Evolutionary conservation across 1,140 invertebrate species (phyloP).

Genomic region (Drosophila mojavensis): DNA sequence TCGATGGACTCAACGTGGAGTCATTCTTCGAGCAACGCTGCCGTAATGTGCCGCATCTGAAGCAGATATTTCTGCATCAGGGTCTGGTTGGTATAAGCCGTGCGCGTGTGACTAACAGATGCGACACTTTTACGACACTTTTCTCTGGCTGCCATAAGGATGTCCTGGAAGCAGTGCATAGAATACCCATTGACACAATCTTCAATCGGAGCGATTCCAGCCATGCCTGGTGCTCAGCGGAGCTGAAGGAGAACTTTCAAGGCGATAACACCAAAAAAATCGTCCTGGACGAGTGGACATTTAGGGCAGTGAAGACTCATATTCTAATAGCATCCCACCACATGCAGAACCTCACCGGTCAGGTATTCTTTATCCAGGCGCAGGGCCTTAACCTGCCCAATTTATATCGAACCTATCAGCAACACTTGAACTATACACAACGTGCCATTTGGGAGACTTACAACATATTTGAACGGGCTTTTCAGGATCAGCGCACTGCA

Average conservation of each 20-base stretch:
- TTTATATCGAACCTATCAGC: slow-evolving; percentile 91
- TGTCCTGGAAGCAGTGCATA: slow-evolving; percentile 95
- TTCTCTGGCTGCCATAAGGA: slow-evolving; percentile 98
- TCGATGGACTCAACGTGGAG: slow-evolving; percentile 94
- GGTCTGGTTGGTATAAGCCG: slow-evolving; percentile 95
- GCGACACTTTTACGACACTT: slow-evolving; percentile 93
- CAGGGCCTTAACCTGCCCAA: slow-evolving; percentile 96
- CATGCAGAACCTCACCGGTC: slow-evolving; percentile 85
- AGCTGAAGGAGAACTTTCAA: slow-evolving; percentile 90
- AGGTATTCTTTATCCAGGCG: slow-evolving; percentile 96
- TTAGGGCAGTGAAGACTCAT: slow-evolving; percentile 90
- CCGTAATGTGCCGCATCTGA: slow-evolving; percentile 48
- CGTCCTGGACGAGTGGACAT: slow-evolving; percentile 94
- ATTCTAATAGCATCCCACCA: slow-evolving; percentile 85
- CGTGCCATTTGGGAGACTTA: slow-evolving; percentile 89
- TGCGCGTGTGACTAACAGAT: slow-evolving; percentile 96
- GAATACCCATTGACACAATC: slow-evolving; percentile 97
- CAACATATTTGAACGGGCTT: slow-evolving; percentile 89
- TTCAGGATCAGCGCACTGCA: slow-evolving; percentile 91
- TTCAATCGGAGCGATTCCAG: slow-evolving; percentile 91
- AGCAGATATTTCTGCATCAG: slow-evolving; percentile 77
- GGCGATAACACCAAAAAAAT: slow-evolving; percentile 84
- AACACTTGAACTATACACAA: slow-evolving; percentile 93
- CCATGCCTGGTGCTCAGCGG: slow-evolving; percentile 95
- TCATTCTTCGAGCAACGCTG: slow-evolving; percentile 86